These are phyloP conservation scores for Poecilia wingei DNA, from an alignment of 2,797 vertebrate genomes.

Conservation along the genomic window DNA sequence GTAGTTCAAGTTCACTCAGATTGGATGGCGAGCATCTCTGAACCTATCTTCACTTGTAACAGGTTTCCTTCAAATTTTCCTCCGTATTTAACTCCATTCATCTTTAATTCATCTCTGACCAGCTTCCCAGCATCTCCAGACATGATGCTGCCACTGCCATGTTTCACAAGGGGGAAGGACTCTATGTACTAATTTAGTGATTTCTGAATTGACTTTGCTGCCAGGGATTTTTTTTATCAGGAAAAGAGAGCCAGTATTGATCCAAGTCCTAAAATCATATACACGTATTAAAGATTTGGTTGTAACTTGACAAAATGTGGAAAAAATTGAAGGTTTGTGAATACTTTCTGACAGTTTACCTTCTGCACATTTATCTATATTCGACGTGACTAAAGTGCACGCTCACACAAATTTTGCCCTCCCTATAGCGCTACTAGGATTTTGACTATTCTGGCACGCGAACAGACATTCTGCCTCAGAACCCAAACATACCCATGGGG, in stretches of 20 bases:
- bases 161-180: neutral
- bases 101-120: neutral
- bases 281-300: neutral
- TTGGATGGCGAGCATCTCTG: neutral
- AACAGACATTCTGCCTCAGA: conserved; percentile 78
- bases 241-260: neutral
- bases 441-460: conserved; percentile 83
- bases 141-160: neutral
- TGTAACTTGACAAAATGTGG: neutral
- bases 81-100: neutral
- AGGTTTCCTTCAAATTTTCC: neutral
- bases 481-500: conserved; percentile 73
- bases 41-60: neutral
- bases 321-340: neutral
- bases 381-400: conserved; percentile 78
- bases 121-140: neutral
- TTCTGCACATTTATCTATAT: conserved; percentile 64
- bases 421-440: conserved; percentile 84
- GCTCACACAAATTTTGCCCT: conserved; percentile 82
- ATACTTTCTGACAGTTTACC: conserved; percentile 50
- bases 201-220: neutral
- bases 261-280: neutral
- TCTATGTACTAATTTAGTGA: neutral
- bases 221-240: neutral
- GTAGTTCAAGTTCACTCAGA: neutral